These are phyloP conservation scores for Oreortyx pictus DNA, from an alignment of 2,797 vertebrate genomes.

Conservation along the genomic window DNA sequence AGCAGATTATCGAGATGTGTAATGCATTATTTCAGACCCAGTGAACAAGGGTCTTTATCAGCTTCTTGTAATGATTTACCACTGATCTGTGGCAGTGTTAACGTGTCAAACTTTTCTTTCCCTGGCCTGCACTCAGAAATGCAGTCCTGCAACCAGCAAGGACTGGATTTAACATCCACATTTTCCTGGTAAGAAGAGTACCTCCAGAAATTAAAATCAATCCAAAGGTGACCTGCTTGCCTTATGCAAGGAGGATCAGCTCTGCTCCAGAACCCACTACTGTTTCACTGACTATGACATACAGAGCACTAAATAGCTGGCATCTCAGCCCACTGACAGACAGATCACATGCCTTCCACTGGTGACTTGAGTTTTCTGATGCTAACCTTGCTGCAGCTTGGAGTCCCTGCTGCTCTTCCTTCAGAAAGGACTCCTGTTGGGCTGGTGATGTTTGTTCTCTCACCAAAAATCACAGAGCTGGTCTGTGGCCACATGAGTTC, in stretches of 20 bases:
- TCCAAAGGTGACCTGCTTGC: not conserved
- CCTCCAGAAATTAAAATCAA: not conserved
- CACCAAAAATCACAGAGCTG: conserved; percentile 1
- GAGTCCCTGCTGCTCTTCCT: conserved; percentile 19
- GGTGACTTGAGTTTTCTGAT: not conserved
- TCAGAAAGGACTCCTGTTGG: not conserved
- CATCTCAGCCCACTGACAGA: not conserved
- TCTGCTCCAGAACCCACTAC: not conserved
- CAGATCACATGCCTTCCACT: not conserved
- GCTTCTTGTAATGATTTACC: conserved; percentile 17
- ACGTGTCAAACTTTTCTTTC: not conserved
- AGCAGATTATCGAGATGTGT: not conserved
- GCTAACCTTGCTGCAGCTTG: not conserved
- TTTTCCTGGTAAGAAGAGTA: not conserved
- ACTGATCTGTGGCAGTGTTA: not conserved
- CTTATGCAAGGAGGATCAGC: not conserved
- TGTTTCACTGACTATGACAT: not conserved
- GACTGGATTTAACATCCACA: not conserved
- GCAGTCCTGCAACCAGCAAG: not conserved
- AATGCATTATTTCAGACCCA: not conserved
- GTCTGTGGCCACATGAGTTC: not conserved
- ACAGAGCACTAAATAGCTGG: not conserved
- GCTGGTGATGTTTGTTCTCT: conserved; percentile 4
- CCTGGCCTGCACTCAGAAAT: not conserved
- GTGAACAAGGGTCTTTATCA: not conserved